Evolutionary conservation across 2,113 vertebrate genomes (phyloP).

Genomic region (Anolis carolinensis): DNA sequence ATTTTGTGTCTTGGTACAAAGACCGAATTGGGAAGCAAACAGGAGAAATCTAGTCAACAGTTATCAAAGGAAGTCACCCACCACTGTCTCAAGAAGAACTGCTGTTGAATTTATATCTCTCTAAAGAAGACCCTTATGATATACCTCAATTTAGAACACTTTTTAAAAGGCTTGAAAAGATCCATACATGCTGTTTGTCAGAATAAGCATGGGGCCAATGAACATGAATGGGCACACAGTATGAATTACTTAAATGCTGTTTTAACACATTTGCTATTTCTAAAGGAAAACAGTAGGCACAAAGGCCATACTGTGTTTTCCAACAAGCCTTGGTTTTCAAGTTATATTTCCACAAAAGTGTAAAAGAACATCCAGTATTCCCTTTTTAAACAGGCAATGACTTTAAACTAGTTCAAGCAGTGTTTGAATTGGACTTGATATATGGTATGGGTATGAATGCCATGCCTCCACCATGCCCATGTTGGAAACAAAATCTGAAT

Average conservation of each 20-base stretch:
- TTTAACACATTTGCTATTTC: background rate
- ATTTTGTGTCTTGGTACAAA: background rate
- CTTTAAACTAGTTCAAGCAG: background rate
- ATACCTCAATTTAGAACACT: background rate
- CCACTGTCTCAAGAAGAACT: background rate
- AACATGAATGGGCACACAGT: background rate
- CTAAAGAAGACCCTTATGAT: background rate
- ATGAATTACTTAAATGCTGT: background rate
- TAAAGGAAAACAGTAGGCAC: background rate
- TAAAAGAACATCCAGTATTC: background rate
- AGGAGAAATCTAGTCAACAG: background rate
- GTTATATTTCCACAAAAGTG: background rate
- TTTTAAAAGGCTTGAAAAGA: constrained; percentile 2
- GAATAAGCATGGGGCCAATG: background rate
- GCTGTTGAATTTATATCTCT: background rate
- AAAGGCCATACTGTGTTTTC: background rate
- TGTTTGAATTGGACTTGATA: too few species aligned
- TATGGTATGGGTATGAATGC: background rate
- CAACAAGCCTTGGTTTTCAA: background rate
- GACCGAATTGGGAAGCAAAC: background rate
- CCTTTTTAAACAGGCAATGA: background rate
- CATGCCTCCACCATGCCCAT: background rate
- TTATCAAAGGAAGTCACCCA: constrained; percentile 5
- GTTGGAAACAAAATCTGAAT: background rate
- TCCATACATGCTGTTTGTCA: background rate